Percentiles rank a stretch among this genome's conserved stretches.
phyloP scores from a whole-genome alignment of 2,797 vertebrate genomes.

The Ibycter americanus region DNA sequence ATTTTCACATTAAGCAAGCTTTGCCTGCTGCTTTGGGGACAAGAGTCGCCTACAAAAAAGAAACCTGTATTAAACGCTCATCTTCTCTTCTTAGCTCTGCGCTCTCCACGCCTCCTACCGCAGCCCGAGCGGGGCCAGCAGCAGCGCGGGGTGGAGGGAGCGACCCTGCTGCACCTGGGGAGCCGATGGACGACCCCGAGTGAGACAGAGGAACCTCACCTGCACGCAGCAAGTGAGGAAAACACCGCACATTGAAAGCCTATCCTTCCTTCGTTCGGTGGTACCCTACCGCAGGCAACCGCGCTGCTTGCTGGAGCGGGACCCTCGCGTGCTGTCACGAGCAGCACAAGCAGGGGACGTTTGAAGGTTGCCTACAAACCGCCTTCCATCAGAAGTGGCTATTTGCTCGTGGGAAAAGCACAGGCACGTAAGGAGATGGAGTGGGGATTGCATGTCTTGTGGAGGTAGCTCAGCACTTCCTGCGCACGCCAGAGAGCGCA shows the following conservation, averaged over 20 bases:
- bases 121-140: background rate
- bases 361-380: background rate
- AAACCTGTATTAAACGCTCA: background rate
- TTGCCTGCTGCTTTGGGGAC: background rate
- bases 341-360: accelerated
- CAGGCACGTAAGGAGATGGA: background rate
- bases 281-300: no score
- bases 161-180: background rate
- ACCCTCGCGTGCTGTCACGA: accelerated
- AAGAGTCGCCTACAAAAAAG: accelerated
- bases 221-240: accelerated
- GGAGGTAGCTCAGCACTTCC: background rate
- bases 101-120: accelerated
- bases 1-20: background rate
- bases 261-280: no score
- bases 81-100: background rate
- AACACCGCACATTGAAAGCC: accelerated
- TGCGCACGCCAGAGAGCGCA: background rate
- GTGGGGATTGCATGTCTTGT: background rate
- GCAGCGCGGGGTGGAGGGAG: background rate
- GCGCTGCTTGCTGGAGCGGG: accelerated
- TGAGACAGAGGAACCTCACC: background rate
- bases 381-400: background rate
- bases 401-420: background rate
- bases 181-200: no score